These are phyloP conservation scores for Nematostella vectensis DNA, from an alignment of 92 coral and sea anemone species.

Conservation along the genomic window DNA sequence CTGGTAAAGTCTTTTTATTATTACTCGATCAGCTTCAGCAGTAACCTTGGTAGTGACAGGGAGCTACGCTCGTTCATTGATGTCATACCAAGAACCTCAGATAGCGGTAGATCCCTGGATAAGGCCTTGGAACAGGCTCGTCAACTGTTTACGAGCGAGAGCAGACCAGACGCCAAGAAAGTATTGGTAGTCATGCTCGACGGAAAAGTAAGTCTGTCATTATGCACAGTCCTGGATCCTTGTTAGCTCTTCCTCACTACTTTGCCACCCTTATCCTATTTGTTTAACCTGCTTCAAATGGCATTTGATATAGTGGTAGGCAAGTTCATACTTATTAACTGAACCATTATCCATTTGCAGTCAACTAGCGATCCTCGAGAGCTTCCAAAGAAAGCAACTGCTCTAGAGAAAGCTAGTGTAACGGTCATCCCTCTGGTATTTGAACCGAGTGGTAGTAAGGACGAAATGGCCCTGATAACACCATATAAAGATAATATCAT, in stretches of 20 bases:
- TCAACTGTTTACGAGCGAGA: slow-evolving; percentile 37
- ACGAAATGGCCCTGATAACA: slow-evolving; percentile 39
- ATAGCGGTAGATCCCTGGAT: slow-evolving; percentile 52
- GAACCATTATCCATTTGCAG: too few relatives aligned
- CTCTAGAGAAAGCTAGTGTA: slow-evolving; percentile 28
- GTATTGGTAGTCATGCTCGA: slow-evolving; percentile 76
- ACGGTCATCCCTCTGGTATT: slow-evolving; percentile 25
- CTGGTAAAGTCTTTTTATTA: too few relatives aligned
- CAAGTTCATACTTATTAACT: too few relatives aligned
- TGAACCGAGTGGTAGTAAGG: slow-evolving; percentile 39
- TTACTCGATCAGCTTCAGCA: too few relatives aligned
- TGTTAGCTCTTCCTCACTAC: too few relatives aligned
- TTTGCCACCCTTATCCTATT: too few relatives aligned
- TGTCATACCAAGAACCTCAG: slow-evolving; percentile 8
- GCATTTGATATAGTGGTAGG: too few relatives aligned
- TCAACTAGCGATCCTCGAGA: slow-evolving; percentile 34
- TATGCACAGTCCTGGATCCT: too few relatives aligned
- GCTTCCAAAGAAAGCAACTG: slow-evolving; percentile 23
- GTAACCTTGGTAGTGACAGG: slow-evolving; percentile 18
- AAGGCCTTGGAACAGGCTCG: slow-evolving; percentile 56
- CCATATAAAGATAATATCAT: slow-evolving; percentile 47
- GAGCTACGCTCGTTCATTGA: slow-evolving; percentile 4
- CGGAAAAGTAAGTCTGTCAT: slow-evolving; percentile 24
- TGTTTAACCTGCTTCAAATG: too few relatives aligned
- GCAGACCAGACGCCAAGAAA: slow-evolving; percentile 57